These are phyloP conservation scores for Potamilus streckersoni DNA, from an alignment of 1,140 invertebrate genomes.

Conservation along the genomic window DNA sequence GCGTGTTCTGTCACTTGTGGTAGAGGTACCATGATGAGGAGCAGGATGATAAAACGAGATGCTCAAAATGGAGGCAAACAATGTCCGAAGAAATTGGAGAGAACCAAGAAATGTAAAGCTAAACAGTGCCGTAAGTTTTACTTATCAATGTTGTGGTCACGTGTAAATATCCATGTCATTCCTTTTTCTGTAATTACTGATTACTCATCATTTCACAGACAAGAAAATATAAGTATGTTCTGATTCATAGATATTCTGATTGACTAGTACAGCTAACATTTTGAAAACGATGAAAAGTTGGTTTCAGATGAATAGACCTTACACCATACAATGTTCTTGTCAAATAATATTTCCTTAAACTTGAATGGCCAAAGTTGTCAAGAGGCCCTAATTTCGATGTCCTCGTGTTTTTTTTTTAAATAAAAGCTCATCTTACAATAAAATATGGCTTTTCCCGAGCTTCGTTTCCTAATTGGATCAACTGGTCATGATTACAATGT, in stretches of 20 bases:
- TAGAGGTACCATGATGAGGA: constrained; percentile 39
- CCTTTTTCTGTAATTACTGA: not conserved
- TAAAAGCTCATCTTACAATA: too few relatives aligned
- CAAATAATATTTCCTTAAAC: too few relatives aligned
- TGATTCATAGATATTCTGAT: not conserved
- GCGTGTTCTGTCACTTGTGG: constrained; percentile 66
- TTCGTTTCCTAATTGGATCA: too few relatives aligned
- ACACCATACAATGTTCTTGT: not conserved
- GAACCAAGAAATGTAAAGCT: constrained; percentile 50
- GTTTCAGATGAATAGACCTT: not conserved
- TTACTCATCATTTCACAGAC: not conserved
- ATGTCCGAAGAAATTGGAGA: constrained; percentile 53
- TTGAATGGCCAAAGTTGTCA: too few relatives aligned
- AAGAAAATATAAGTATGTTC: not conserved
- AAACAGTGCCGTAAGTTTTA: constrained; percentile 52
- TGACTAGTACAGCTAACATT: not conserved
- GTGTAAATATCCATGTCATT: not conserved
- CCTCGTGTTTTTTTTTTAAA: too few relatives aligned
- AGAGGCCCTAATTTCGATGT: too few relatives aligned
- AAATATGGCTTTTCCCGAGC: too few relatives aligned
- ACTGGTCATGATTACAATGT: too few relatives aligned
- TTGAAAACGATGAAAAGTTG: not conserved
- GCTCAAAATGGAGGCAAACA: constrained; percentile 53
- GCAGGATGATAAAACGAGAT: constrained; percentile 50
- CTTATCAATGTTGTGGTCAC: not conserved